Percentiles rank a stretch among this genome's conserved stretches.
phyloP scores from a whole-genome alignment of 1,140 invertebrate genomes.

The Drosophila saltans region DNA sequence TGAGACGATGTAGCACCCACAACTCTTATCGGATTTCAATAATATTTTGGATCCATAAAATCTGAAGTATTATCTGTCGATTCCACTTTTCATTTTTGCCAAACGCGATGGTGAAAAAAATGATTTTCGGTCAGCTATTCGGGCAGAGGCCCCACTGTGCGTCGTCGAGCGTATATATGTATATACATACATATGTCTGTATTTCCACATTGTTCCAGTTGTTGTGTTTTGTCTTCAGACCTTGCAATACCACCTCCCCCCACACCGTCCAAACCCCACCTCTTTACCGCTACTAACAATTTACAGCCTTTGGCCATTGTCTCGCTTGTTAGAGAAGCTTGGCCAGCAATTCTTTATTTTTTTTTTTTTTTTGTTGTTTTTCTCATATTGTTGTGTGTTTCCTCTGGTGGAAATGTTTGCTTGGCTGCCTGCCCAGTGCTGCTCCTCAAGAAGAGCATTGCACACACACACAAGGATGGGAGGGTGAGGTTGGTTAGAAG shows the following conservation, averaged over 20 bases:
- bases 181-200: not conserved
- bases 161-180: not conserved
- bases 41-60: no score
- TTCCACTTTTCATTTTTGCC: no score
- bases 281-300: constrained; percentile 34
- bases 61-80: no score
- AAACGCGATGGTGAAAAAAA: no score
- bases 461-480: constrained; percentile 50
- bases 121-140: no score
- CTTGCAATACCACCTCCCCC: not conserved
- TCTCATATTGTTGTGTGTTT: constrained; percentile 58
- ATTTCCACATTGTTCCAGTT: constrained; percentile 51
- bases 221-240: constrained; percentile 40
- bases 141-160: no score
- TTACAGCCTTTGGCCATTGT: constrained; percentile 75
- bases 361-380: constrained; percentile 42
- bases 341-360: constrained; percentile 51
- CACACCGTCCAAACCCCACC: not conserved
- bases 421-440: constrained; percentile 58
- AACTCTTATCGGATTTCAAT: no score
- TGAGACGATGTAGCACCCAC: no score
- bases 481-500: not conserved
- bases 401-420: constrained; percentile 73
- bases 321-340: constrained; percentile 66
- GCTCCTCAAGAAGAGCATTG: constrained; percentile 62